These are phyloP conservation scores for Megatriorchis doriae DNA, from an alignment of 2,113 vertebrate species.

Conservation along the genomic window DNA sequence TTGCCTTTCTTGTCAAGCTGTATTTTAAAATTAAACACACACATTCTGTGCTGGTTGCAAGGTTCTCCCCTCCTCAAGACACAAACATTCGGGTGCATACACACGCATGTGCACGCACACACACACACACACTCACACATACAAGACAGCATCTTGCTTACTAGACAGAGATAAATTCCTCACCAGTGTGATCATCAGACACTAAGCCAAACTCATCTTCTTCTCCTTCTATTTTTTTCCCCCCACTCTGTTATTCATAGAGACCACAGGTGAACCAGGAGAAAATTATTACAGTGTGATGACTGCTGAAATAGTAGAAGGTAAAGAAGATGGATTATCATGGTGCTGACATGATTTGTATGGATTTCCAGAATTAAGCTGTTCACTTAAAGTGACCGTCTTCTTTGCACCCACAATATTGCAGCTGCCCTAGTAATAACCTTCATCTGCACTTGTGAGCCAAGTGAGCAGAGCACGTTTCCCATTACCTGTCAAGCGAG, in stretches of 20 bases:
- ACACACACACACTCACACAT: neutral
- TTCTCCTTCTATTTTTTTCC: slow-evolving; percentile 9
- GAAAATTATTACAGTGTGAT: slow-evolving; percentile 77
- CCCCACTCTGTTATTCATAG: slow-evolving; percentile 69
- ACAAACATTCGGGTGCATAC: neutral
- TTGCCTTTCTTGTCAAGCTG: slow-evolving; percentile 24
- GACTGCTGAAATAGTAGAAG: slow-evolving; percentile 78
- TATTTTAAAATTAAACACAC: slow-evolving; percentile 25
- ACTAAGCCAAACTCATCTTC: slow-evolving; percentile 63
- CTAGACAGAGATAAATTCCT: slow-evolving; percentile 71
- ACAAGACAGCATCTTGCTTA: slow-evolving; percentile 26
- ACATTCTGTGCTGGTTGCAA: neutral
- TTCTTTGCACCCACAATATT: slow-evolving; percentile 66
- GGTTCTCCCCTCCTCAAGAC: neutral
- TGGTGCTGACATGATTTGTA: slow-evolving; percentile 77
- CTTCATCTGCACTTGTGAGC: slow-evolving; percentile 83
- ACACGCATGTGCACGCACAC: fast-evolving
- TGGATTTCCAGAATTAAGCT: slow-evolving; percentile 82
- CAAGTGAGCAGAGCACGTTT: slow-evolving; percentile 79
- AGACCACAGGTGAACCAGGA: slow-evolving; percentile 74
- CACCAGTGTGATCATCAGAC: slow-evolving; percentile 53
- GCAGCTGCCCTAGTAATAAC: slow-evolving; percentile 77
- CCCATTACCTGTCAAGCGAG: slow-evolving; percentile 82
- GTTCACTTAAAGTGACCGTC: slow-evolving; percentile 79
- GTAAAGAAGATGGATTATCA: slow-evolving; percentile 81